Base-by-base conservation (phyloP, 1,140 invertebrate genomes). In the Melitaea cinxia region DNA sequence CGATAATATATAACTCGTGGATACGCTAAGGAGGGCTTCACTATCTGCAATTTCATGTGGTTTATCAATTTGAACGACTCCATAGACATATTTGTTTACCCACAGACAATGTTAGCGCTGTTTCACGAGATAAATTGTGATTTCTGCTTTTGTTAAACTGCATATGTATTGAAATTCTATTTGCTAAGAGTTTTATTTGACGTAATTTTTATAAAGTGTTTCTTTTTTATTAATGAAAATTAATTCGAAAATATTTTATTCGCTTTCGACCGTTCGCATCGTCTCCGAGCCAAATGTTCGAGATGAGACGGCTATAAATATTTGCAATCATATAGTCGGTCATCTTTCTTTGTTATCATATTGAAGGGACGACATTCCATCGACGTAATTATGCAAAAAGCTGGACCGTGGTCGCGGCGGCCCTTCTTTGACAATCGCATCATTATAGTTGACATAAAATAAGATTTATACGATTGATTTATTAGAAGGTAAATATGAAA, bases 291-390 rank as follows among this genome's bases (percentile, higher is more conserved):
- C 72, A 75, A 75, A 70, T 65, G 55, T 47, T 69, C 53, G 60
- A 49, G 58, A 68, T 69, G 39, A 72, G 74, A 75, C 65, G 55
- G 78, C 79, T 67, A 89, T 87, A 87, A 89, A 89, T 85, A 77
- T 80, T 64, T 76, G 68, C 75, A 80, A 88, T 88, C 78, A 84
- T 82, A 84, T 65, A 75, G 73, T 70, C 71, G 77, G 80, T 91
- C 83, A 89, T 88, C 80, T 91, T 88, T 86, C 86, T 91, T 91
- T 90, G 84, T 88, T 87, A 88, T 88, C 76, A 88, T 88, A 88
- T 89, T 83, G 85, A 80, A 81, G 69, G 82, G 77, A 80, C 86
- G 82, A 78, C 84, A 88, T 91, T 88, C 86, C 85, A 74, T 73
- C 70, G 67, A 59, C 76, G 75, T 87, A 87, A 91, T 91, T 91